Evolutionary conservation across 2,113 vertebrate genomes (phyloP), one percentile per base, ranked within the genome.

Genomic region (Epinephelus moara): DNA sequence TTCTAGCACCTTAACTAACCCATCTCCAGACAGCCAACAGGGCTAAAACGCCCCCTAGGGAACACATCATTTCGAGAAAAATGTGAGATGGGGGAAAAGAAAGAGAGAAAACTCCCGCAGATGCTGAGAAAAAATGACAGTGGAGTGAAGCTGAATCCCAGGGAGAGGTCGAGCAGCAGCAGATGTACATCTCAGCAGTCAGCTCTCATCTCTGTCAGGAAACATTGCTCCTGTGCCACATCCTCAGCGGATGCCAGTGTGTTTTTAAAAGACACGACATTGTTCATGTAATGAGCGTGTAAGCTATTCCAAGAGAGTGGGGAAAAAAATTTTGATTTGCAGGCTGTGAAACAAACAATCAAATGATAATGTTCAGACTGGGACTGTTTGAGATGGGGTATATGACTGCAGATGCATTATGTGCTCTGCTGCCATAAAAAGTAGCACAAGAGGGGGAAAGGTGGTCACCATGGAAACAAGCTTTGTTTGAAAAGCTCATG

Each of bases 401-500:
- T 83, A 42, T 45, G 72, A 77, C 78, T 83, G 71, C 68, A 70
- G 72, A 85, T 61, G 60, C 82, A 80, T 89, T 74, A 87, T 87
- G 88, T 75, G 78, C 89, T 88, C 80, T 30, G 76, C 76, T 66
- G 68, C 74, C 79, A 86, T 80, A 78, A 87, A 87, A 89, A 81
- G 64, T 80, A 72, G 69, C 71, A 78, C n/a, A 7, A 50, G 75
- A 66, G 80, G 78, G 75, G 85, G 62, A 82, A 82, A 88, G 85
- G 88, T 82, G 84, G 91, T 92, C 78, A 80, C 92, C 87, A 93
- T 94, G 91, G 94, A 89, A 94, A 94, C 92, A 91, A 76, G 91
- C 84, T 82, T 92, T 89, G 90, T 93, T 91, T 93, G 80, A 93
- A 82, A 93, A 91, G 72, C 90, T 72, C 53, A 12, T 45, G 82